These are phyloP conservation scores for Diorhabda elongata DNA, from an alignment of 1,140 invertebrate genomes.

Conservation along the genomic window DNA sequence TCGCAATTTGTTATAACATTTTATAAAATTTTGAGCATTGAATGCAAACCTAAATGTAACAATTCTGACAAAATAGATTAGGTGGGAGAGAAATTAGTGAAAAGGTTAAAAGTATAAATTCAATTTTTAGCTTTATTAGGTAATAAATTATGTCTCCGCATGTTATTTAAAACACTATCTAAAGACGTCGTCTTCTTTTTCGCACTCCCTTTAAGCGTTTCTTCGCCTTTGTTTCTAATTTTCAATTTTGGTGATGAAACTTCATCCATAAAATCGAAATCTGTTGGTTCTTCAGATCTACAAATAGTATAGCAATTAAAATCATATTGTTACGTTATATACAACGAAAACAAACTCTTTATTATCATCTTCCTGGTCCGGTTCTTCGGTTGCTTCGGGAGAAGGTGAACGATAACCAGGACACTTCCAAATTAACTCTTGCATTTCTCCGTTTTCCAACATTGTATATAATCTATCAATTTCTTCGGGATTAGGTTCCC, in stretches of 20 bases:
- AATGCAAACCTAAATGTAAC: no score
- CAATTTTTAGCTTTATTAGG: constrained; percentile 30
- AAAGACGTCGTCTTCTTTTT: constrained; percentile 74
- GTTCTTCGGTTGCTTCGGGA: constrained; percentile 36
- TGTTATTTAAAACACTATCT: constrained; percentile 68
- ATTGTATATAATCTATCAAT: constrained; percentile 40
- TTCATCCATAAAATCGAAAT: constrained; percentile 75
- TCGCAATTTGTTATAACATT: no score
- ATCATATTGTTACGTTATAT: not conserved
- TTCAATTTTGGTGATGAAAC: constrained; percentile 61
- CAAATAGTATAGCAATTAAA: constrained; percentile 17
- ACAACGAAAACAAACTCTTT: constrained; percentile 34
- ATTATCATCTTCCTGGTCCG: constrained; percentile 33
- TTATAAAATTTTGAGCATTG: no score
- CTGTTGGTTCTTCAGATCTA: constrained; percentile 57
- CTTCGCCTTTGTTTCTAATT: constrained; percentile 58
- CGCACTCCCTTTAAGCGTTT: constrained; percentile 64
- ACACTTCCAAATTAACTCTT: constrained; percentile 43
- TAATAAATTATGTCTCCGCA: constrained; percentile 58
- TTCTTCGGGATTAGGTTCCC: constrained; percentile 43
- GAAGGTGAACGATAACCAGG: constrained; percentile 44
- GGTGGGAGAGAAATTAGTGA: no score
- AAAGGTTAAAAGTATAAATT: not conserved
- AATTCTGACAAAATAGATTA: no score
- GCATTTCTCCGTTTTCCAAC: constrained; percentile 39